Conservation (phyloP, 2,888 invertebrate genomes). For the Plagodis dolabraria region DNA sequence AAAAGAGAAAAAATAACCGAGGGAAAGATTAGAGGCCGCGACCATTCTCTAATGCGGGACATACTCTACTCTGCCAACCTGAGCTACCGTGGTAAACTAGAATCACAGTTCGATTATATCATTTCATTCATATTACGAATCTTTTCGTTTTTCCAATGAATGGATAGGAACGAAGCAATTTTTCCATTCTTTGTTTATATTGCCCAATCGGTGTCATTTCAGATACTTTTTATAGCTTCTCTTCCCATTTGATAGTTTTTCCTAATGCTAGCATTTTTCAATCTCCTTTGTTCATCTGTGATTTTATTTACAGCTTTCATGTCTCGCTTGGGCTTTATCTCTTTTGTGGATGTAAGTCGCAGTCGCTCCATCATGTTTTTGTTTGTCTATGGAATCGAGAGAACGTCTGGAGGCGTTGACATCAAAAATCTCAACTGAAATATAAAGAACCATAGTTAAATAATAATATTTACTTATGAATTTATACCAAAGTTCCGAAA, state of each 20-base stretch:
- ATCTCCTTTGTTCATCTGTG: constrained; percentile 11
- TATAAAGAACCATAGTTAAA: too few species aligned
- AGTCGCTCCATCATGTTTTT: neutral
- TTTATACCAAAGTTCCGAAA: too few species aligned
- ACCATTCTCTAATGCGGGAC: too few species aligned
- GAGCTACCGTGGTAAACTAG: too few species aligned
- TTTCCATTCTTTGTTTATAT: constrained; percentile 1
- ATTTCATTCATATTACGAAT: too few species aligned
- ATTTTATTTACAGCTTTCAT: neutral
- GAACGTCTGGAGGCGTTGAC: neutral
- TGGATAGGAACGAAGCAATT: too few species aligned
- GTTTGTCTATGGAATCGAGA: neutral
- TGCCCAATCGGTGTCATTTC: constrained; percentile 1
- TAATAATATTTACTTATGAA: too few species aligned
- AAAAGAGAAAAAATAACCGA: too few species aligned
- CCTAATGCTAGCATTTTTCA: constrained; percentile 36
- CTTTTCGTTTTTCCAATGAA: neutral
- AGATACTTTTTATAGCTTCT: constrained; percentile 8
- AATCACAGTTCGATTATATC: too few species aligned
- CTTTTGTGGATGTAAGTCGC: neutral
- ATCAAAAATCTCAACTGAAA: too few species aligned
- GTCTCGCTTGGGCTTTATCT: neutral
- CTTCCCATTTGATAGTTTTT: constrained; percentile 31
- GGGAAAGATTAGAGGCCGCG: too few species aligned
- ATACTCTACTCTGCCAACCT: too few species aligned